Evolutionary conservation across 2,797 vertebrate species (phyloP), one percentile per base, ranked within the genome.

Genomic region (Muraenolepis orangiensis): DNA sequence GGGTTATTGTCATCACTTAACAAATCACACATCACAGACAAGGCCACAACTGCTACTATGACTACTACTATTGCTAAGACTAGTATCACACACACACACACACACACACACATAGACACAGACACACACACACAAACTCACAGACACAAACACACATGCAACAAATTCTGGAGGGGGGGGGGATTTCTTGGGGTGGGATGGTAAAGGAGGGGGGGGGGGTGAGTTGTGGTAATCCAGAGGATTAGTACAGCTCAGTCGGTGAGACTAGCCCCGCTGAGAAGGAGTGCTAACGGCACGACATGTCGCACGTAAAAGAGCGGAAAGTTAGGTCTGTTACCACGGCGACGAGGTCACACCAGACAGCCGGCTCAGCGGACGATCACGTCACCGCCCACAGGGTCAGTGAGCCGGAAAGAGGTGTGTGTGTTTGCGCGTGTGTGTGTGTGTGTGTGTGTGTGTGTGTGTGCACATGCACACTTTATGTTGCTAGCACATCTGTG

Each of bases 381-480:
- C 82, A 84, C 69, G 79, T 82, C 80, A 81, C 73, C 82, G 71
- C 81, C 76, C 78, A 74, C 73, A 71, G 66, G 57, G 78, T 78
- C 79, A 85, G 70, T 85, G 85, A 86, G 84, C 77, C 81, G 69
- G 78, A 82, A 79, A 67, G 38, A 10, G 66, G 74, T 28, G 74
- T 72, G 46, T 74, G 30, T 73, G 42, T 28, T 30, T 69, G 30
- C 26, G 46, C 16, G 70, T 70, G 69, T 28, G 69, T 66, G 64
- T 66, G 64, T 66, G 66, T 67, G 66, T 67, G 66, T 30, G 66
- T 67, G 66, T 67, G 26, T 30, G 66, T 70, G 69, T 42, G 23
- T 42, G 40, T 51, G 70, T 20, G 14, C 6, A 11, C 32, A 34
- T 34, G 32, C 32, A 34, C 32, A 7, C 32, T 34, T n/a, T 34